Base-by-base conservation (phyloP, 2,888 invertebrate genomes). In the Drosophila percnosoma region DNA sequence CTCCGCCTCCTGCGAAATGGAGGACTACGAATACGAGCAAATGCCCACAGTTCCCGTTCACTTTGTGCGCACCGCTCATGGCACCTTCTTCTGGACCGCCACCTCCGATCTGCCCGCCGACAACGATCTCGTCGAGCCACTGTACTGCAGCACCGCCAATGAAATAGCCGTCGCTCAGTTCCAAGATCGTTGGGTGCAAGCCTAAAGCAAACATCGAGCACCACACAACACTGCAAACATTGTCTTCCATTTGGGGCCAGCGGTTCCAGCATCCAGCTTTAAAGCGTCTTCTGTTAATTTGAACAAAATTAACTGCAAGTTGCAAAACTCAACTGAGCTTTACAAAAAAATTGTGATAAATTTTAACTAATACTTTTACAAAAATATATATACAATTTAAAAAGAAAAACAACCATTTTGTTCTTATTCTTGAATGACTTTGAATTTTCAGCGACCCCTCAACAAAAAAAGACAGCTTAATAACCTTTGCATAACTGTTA, bases 61-160 rank as follows among this genome's bases (percentile, higher is more conserved):
- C 93, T 97, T 97, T 92, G 96, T 96, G 31, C 94, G 96, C 91
- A 96, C 96, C 38, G 95, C 96, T 83, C 96, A 96, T 81, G 97
- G 97, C 78, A 96, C 96, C 74, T 97, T 97, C 94, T 96, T 96
- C 94, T 97, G 97, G 97, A 96, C 96, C 58, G 95, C 96, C 52
- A 95, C 95, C 54, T 93, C 87, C 57, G 87, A 91, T 57, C 79
- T 91, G 65, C 90, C 92, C 42, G 91, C 90, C 65, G 93, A 93
- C 80, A 91, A 91, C 68, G 93, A 93, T 75, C 86, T 93, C 34
- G 70, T 91, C 54, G 90, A 92, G 75, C 92, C 93, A 29, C 73
- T 92, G 13, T 82, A 78, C 80, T 93, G 93, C 84, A 82, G 80
- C 82, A 93, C 93, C 24, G 73, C 83, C 73, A 92, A 92, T 80